Base-by-base conservation (phyloP, 2,797 vertebrate species). In the Crocidura indochinensis region DNA sequence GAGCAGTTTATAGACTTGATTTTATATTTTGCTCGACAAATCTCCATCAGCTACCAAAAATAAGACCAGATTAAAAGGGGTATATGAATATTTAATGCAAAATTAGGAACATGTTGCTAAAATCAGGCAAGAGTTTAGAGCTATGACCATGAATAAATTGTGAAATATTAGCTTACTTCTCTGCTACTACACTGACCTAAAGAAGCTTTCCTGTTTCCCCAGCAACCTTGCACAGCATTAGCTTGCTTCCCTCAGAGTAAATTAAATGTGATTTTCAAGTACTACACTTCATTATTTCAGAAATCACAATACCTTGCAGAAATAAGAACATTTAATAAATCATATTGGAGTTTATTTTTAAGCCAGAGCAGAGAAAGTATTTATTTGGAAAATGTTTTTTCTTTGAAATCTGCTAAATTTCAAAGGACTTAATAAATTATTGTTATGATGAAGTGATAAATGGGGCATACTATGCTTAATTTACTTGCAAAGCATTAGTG, bases 181-280 rank as follows among this genome's bases (percentile, higher is more conserved):
- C 83, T 91, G 86, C 96, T 94, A 71, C 96, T 96, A 96, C 93
- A 96, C 83, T 95, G 96, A 97, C 95, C 97, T 97, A 96, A 98
- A 97, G 95, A 96, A 97, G 97, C 96, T 98, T 97, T 97, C 94
- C 97, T 96, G 97, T 98, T 98, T 98, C 98, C 97, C 97, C 98
- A 98, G 98, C 98, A 98, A 98, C 97, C 97, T 96, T 67, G 85
- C 95, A 96, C 80, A 92, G 97, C 94, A 96, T 97, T 97, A 95
- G 96, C 97, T 98, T 97, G 96, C 97, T 97, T 98, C 97, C 97
- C 96, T 97, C 95, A 51, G 92, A 97, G 97, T 97, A 98, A 98
- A 98, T 98, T 97, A 98, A 98, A 98, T 98, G 97, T 97, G 97
- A 97, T 97, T 98, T 97, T 97, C 97, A 97, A 98, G 97, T 96